Conservation (phyloP, 2,888 invertebrate species). For the Leptura quadrifasciata region DNA sequence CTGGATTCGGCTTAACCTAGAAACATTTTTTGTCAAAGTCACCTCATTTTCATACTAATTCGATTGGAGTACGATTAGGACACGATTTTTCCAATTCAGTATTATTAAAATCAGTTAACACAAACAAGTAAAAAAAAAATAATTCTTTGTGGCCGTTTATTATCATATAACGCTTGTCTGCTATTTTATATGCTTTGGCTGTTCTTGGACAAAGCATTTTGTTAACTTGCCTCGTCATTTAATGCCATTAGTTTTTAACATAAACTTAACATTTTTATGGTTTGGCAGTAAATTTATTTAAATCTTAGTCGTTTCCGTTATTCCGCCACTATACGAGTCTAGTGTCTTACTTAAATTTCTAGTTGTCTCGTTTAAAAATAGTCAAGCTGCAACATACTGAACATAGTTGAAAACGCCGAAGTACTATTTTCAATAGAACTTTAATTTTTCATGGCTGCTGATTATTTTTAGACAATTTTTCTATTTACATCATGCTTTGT, state of each 20-base stretch:
- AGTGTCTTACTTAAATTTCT: slow-evolving; percentile 4
- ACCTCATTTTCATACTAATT: too few relatives aligned
- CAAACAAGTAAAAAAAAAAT: too few relatives aligned
- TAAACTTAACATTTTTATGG: slow-evolving; percentile 7
- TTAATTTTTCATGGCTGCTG: slow-evolving; percentile 18
- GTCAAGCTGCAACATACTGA: slow-evolving; percentile 27
- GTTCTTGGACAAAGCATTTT: not conserved
- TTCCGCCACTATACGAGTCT: slow-evolving; percentile 1
- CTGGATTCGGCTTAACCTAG: too few relatives aligned
- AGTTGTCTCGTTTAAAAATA: slow-evolving; percentile 34
- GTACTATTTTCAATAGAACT: slow-evolving; percentile 27
- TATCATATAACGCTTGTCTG: too few relatives aligned
- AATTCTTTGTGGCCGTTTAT: too few relatives aligned
- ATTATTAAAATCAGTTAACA: too few relatives aligned
- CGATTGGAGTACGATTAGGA: too few relatives aligned
- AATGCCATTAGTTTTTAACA: slow-evolving; percentile 3
- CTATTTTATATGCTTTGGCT: not conserved
- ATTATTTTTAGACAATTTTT: slow-evolving; percentile 14
- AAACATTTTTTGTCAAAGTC: too few relatives aligned
- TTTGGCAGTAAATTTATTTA: not conserved
- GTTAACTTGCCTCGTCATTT: not conserved
- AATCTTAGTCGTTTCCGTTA: slow-evolving; percentile 20
- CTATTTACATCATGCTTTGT: slow-evolving; percentile 22
- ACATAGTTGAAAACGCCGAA: slow-evolving; percentile 31
- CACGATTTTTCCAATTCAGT: too few relatives aligned